These are phyloP conservation scores for Hestina assimilis DNA, from an alignment of 1,140 invertebrate species.

Conservation along the genomic window DNA sequence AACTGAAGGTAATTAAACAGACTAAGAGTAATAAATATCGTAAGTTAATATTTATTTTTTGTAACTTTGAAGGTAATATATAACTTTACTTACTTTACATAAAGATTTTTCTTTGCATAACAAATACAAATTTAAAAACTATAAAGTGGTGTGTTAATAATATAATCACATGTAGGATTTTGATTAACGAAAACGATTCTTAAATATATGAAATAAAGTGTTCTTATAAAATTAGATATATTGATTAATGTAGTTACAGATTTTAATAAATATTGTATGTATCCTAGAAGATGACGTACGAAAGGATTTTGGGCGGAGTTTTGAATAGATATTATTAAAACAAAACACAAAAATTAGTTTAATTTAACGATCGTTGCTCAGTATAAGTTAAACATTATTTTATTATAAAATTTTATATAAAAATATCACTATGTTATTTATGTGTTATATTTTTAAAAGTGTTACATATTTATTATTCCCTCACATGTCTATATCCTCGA, in stretches of 20 bases:
- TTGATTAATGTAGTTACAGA: constrained; percentile 24
- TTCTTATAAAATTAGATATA: constrained; percentile 70
- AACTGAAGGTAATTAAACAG: too few relatives aligned
- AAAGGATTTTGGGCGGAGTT: neutral
- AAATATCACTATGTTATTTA: neutral
- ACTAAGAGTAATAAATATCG: too few relatives aligned
- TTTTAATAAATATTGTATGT: neutral
- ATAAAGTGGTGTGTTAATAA: constrained; percentile 12
- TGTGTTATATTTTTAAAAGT: constrained; percentile 3
- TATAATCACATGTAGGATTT: constrained; percentile 22
- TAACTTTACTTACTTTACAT: too few relatives aligned
- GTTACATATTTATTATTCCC: neutral
- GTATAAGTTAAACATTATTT: neutral
- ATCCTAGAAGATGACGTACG: neutral
- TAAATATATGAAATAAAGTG: constrained; percentile 67
- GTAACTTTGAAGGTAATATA: too few relatives aligned
- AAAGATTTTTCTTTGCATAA: too few relatives aligned
- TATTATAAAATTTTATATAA: neutral
- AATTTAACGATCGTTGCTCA: constrained; percentile 49
- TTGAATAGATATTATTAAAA: neutral
- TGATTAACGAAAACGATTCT: constrained; percentile 29
- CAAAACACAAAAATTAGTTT: neutral
- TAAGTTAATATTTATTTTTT: too few relatives aligned
- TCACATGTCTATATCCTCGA: neutral
- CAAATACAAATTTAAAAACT: too few relatives aligned